Base-by-base conservation (phyloP, 1,140 invertebrate species). In the Drosophila novamexicana region DNA sequence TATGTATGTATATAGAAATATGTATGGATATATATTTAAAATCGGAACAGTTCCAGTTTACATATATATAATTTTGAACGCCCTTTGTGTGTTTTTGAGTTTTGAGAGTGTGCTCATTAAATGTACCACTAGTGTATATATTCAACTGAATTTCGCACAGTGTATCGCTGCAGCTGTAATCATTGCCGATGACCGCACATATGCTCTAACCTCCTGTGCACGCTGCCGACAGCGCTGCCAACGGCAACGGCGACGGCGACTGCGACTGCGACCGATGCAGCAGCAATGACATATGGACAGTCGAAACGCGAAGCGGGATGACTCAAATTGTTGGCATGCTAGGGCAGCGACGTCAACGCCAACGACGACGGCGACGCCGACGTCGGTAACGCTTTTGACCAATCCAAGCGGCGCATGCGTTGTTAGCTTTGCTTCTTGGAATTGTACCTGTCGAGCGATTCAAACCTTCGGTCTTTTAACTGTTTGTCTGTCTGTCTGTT, bases 391-490 rank as follows among this genome's bases (percentile, higher is more conserved):
- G 22, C 10, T 58, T 44, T 58, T 32, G 40, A 37, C 22, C 40
- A 12, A 18, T 37, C 29, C 5, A n/a, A 49, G 56, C 63, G 50
- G 54, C 58, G 67, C 75, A 64, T 70, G 54, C 57, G 74, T 42
- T 64, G 65, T 58, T 70, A 66, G 18, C 37, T 37, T 42, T 47
- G 50, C 37, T 77, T 77, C 75, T 70, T 44, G 68, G 75, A 77
- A 77, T 64, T 76, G 39, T 63, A 54, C 32, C 34, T 70, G 67
- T 58, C 47, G 52, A 44, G 45, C 45, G 62, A 52, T 58, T 37
- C 45, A 8, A 6, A 49, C 22, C 22, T 5, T 29, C 22, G 4
- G 53, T n/a, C 6, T n/a, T 45, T 9, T 45, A 53, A 37, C 34
- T 52, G 32, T 72, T 44, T 54, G 16, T 42, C 14, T 36, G 8